Percentiles rank a stretch among this genome's conserved stretches.
These are phyloP conservation scores for Pampusana beccarii DNA, from an alignment of 2,113 vertebrate species.

Conservation along the genomic window DNA sequence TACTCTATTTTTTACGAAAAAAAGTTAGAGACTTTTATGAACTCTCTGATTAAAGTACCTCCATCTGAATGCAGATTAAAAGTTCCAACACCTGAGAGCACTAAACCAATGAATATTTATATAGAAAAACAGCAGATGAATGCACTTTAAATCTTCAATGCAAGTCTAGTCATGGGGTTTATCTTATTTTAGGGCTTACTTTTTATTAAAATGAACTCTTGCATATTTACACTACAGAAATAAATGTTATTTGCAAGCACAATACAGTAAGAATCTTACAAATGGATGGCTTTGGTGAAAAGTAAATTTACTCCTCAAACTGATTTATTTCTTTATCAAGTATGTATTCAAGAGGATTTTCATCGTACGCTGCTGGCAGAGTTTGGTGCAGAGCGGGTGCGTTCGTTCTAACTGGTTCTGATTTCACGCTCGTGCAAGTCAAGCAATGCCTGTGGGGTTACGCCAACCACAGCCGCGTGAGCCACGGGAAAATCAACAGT, in stretches of 20 bases:
- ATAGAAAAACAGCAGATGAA: constrained; percentile 81
- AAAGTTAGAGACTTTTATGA: constrained; percentile 80
- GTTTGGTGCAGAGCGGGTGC: not conserved
- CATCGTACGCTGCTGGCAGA: not conserved
- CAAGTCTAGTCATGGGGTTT: constrained; percentile 84
- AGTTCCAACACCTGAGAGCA: constrained; percentile 83
- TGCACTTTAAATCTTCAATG: constrained; percentile 84
- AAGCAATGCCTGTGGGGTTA: not conserved
- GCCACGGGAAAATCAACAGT: not conserved
- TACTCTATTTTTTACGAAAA: constrained; percentile 63
- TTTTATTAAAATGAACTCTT: constrained; percentile 86
- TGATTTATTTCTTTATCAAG: constrained; percentile 63
- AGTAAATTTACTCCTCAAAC: constrained; percentile 56
- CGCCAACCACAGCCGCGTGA: accelerated
- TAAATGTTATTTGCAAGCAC: constrained; percentile 82
- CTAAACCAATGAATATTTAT: constrained; percentile 88
- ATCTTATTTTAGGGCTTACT: constrained; percentile 84
- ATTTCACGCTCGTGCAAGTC: not conserved
- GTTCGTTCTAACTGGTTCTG: not conserved
- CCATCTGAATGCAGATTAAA: constrained; percentile 86
- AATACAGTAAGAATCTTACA: constrained; percentile 74
- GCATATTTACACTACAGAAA: constrained; percentile 85
- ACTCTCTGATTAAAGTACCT: constrained; percentile 85
- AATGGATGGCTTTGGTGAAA: constrained; percentile 67
- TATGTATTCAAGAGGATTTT: constrained; percentile 42